Evolutionary conservation across 2,113 vertebrate genomes (phyloP).

Genomic region (Pantherophis guttatus): DNA sequence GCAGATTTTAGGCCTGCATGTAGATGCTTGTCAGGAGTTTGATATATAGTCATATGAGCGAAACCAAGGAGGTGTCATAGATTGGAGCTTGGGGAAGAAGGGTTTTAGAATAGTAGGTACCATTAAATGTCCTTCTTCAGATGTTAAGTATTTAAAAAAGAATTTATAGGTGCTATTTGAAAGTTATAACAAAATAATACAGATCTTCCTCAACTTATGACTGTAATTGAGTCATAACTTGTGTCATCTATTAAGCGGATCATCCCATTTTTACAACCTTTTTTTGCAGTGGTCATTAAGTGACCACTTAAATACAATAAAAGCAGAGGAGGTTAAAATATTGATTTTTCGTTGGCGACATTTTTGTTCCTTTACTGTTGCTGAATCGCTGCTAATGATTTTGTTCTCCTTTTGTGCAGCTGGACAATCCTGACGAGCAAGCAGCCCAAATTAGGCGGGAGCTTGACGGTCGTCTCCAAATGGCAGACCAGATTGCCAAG

Average conservation of each 20-base stretch:
- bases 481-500: constrained; percentile 97
- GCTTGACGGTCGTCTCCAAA: constrained; percentile 93
- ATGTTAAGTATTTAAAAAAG: not conserved
- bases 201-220: no score
- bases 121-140: not conserved
- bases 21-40: not conserved
- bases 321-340: not conserved
- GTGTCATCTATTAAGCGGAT: no score
- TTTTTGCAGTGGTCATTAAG: no score
- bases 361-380: not conserved
- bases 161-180: not conserved
- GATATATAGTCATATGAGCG: not conserved
- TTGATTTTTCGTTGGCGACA: not conserved
- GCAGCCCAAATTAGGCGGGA: constrained; percentile 96
- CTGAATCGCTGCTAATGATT: not conserved
- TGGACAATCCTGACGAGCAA: constrained; percentile 98
- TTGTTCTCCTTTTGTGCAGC: constrained; percentile 71
- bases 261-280: no score
- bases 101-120: not conserved
- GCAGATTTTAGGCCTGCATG: not conserved
- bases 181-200: not conserved
- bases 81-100: not conserved
- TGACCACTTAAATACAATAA: not conserved
- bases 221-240: no score
- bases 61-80: not conserved